Base-by-base conservation (phyloP, 2,888 invertebrate species). In the Oscheius sp. region DNA sequence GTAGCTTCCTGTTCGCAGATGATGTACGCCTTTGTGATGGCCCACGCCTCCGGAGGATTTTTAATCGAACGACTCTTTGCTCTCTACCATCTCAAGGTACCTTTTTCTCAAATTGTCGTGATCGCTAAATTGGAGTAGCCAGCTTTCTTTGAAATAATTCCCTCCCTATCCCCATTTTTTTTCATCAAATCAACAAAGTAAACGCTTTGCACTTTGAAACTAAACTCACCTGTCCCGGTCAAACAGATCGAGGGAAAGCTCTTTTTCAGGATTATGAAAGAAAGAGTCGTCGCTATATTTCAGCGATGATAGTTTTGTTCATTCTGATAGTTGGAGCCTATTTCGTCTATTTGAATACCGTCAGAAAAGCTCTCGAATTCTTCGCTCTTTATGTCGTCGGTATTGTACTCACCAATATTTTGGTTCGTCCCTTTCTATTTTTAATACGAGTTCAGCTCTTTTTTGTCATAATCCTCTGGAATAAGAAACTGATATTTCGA, bases 211-310 rank as follows among this genome's bases (percentile, higher is more conserved):
- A n/a, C n/a, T n/a, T n/a, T n/a, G n/a, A n/a, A n/a, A n/a, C n/a
- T n/a, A n/a, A n/a, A n/a, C n/a, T n/a, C n/a, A n/a, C n/a, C n/a
- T n/a, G n/a, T n/a, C n/a, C n/a, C n/a, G n/a, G n/a, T n/a, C n/a
- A n/a, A n/a, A n/a, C n/a, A n/a, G n/a, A n/a, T n/a, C n/a, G n/a
- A n/a, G n/a, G n/a, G n/a, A 42, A 10, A 42, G n/a, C 42, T 15
- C 42, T 12, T 25, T 25, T 61, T 29, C 45, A 61, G 61, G 61
- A 61, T 27, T 61, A 61, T 25, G 61, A 61, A 29, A 4, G 61
- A 27, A 20, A 20, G 17, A 25, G 45, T 17, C 25, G 61, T 6
- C 15, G 42, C n/a, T 61, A 61, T 45, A 45, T 61, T 15, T 42
- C 45, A 15, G 2, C 29, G 27, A 27, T 23, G 12, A 45, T 61